Percentiles rank a stretch among this genome's conserved stretches.
These are phyloP conservation scores for Sphaerophoria taeniata DNA, from an alignment of 2,888 invertebrate genomes.

Conservation along the genomic window DNA sequence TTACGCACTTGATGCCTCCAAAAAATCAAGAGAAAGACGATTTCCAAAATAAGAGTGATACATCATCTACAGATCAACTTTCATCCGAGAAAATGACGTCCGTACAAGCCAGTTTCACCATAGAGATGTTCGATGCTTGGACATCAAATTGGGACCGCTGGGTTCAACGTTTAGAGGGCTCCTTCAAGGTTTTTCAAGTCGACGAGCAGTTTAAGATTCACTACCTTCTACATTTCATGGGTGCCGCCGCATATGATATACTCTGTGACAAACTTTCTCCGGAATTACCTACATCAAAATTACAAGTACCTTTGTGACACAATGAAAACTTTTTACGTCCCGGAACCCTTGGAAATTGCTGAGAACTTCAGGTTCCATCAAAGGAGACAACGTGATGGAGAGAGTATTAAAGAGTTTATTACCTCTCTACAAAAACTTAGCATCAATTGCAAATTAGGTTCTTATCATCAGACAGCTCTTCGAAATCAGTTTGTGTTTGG, in stretches of 20 bases:
- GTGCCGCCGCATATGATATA: conserved; percentile 22
- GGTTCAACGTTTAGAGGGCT: conserved; percentile 16
- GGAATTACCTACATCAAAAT: background rate
- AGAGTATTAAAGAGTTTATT: conserved; percentile 18
- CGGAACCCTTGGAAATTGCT: conserved; percentile 3
- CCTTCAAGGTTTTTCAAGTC: conserved; percentile 8
- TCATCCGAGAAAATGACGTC: too few relatives aligned
- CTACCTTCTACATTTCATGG: conserved; percentile 18
- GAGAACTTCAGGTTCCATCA: background rate
- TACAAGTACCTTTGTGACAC: background rate
- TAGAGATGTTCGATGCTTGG: conserved; percentile 2
- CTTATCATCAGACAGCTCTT: conserved; percentile 11
- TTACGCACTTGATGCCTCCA: too few relatives aligned
- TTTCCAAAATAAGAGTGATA: too few relatives aligned
- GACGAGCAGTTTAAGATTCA: background rate
- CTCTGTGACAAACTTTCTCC: conserved; percentile 5
- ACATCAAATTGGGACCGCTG: conserved; percentile 21
- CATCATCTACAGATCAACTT: too few relatives aligned
- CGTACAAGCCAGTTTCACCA: background rate
- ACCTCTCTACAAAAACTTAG: conserved; percentile 25
- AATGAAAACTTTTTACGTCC: background rate
- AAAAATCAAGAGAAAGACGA: too few relatives aligned
- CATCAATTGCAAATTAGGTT: conserved; percentile 17
- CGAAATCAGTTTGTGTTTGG: conserved; percentile 31
- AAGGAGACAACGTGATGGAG: conserved; percentile 1